Conservation (phyloP, 2,888 invertebrate species). For the Dryobota labecula region DNA sequence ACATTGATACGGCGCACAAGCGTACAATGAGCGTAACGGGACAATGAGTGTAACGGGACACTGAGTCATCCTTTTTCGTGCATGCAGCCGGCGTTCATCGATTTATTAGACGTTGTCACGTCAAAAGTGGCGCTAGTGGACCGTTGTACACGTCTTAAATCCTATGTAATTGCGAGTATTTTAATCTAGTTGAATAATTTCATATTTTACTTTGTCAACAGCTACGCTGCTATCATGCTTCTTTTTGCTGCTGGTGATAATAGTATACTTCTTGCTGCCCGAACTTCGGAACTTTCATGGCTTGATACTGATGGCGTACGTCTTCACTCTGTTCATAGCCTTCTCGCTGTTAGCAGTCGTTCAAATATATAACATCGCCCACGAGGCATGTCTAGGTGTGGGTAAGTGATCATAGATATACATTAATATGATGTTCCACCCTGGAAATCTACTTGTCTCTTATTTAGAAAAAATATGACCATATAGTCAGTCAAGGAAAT, state of each 20-base stretch:
- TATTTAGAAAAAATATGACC: not conserved
- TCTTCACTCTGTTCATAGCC: conserved; percentile 73
- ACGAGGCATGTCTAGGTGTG: conserved; percentile 64
- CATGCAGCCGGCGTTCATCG: too few species aligned
- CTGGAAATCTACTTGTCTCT: not conserved
- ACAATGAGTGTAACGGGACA: too few species aligned
- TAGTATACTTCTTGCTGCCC: conserved; percentile 74
- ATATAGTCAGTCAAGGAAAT: too few species aligned
- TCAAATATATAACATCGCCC: conserved; percentile 57
- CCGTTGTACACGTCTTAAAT: too few species aligned
- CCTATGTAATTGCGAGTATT: too few species aligned
- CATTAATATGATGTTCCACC: not conserved
- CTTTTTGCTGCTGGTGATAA: conserved; percentile 74
- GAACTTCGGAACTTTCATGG: conserved; percentile 78
- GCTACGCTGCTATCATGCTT: conserved; percentile 73
- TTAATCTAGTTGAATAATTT: not conserved
- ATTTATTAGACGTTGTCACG: too few species aligned
- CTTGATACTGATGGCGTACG: conserved; percentile 77
- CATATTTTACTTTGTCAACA: conserved; percentile 50
- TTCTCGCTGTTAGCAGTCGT: conserved; percentile 73
- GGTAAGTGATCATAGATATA: conserved; percentile 67
- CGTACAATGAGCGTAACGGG: too few species aligned
- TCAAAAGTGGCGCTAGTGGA: too few species aligned
- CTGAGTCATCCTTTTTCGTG: too few species aligned
- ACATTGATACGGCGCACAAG: too few species aligned